Base-by-base conservation (phyloP, 2,113 vertebrate genomes). In the Mohoua ochrocephala region DNA sequence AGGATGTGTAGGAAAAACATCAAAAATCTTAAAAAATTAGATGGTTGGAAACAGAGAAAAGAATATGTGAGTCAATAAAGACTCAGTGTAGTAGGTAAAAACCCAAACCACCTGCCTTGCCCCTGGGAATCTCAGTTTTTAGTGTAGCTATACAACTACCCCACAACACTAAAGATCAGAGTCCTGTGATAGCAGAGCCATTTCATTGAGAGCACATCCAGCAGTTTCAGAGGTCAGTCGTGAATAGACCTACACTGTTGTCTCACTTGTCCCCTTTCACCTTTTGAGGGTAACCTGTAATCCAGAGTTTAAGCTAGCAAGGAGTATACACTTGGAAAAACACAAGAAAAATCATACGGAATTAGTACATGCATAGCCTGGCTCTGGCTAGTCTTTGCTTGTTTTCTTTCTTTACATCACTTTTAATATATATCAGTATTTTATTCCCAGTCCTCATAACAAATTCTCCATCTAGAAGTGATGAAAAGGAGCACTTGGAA, bases 21-120 rank as follows among this genome's bases (percentile, higher is more conserved):
- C 27, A 90, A 95, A 90, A 93, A 92, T 57, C 75, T 96, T 79
- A 52, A 91, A 97, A 97, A 93, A 69, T 65, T 73, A 96, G 87
- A 59, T 94, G 35, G 84, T 67, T 87, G 67, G 67, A 68, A 80
- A 50, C 23, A 45, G 54, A 54, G 21, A 37, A 61, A 75, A 37
- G 14, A 53, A 31, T 78, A 24, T 49, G 4, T 11, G 22, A 73
- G 10, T 61, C 70, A 65, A 13, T 13, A 76, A 44, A 64, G 9
- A 23, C n/a, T 79, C 30, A 6, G 0, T n/a, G 26, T 61, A 79
- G 65, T 35, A 47, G 19, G 42, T 84, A 37, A 65, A 87, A 91
- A 49, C 7, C 3, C 15, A 69, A 80, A 63, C 8, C 24, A 10
- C 18, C 26, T 79, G 17, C 79, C 28, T 80, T 67, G 20, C 31